Evolutionary conservation across 2,113 vertebrate species (phyloP).

Genomic region (Electrona antarctica): DNA sequence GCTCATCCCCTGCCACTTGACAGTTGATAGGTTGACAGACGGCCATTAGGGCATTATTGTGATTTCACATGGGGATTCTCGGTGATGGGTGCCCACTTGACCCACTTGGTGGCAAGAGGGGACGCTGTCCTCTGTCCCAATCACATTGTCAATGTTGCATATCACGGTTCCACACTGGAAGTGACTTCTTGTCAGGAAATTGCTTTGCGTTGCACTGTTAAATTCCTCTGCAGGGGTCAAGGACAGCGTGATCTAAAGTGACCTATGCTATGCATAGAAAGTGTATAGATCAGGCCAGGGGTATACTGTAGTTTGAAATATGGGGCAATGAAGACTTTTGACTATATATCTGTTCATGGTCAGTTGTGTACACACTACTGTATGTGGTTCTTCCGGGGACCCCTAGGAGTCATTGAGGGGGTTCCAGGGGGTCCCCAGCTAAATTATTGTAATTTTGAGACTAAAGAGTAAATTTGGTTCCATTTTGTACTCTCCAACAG

Average conservation of each 20-base stretch:
- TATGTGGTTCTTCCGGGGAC: too few species aligned
- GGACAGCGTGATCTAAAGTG: slow-evolving; percentile 11
- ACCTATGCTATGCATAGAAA: slow-evolving; percentile 8
- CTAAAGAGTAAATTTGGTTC: too few species aligned
- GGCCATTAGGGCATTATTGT: slow-evolving; percentile 70
- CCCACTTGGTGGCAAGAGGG: slow-evolving; percentile 43
- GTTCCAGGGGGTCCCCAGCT: too few species aligned
- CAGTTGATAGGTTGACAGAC: slow-evolving; percentile 56
- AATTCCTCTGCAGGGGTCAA: slow-evolving; percentile 27
- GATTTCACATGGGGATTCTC: slow-evolving; percentile 51
- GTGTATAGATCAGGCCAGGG: slow-evolving; percentile 52
- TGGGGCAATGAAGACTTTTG: slow-evolving; percentile 44
- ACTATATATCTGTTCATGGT: slow-evolving; percentile 15
- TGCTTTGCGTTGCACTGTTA: slow-evolving; percentile 3
- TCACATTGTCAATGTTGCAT: slow-evolving; percentile 8
- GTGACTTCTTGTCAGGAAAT: slow-evolving; percentile 32
- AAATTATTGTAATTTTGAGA: too few species aligned
- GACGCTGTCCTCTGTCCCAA: slow-evolving; percentile 1
- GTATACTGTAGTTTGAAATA: slow-evolving; percentile 45
- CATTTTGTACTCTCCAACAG: too few species aligned
- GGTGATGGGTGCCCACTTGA: slow-evolving; percentile 36
- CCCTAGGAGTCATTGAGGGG: too few species aligned
- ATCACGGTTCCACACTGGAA: slow-evolving; percentile 32
- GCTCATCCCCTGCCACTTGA: slow-evolving; percentile 41
- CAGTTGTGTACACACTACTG: slow-evolving; percentile 1